phyloP scores from a whole-genome alignment of 2,888 invertebrate genomes.

The Tortrix viridana region DNA sequence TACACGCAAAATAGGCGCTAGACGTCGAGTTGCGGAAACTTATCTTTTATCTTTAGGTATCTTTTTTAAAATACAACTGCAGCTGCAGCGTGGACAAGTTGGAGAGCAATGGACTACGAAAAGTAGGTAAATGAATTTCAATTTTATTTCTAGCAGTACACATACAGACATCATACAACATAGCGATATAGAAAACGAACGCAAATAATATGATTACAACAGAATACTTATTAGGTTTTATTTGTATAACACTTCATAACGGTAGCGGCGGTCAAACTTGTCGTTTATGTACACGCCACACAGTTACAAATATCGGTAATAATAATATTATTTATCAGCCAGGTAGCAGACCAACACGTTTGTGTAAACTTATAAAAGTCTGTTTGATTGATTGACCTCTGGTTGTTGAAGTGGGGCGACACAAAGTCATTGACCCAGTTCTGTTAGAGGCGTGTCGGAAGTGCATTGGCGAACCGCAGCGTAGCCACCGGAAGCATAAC shows the following conservation, averaged over 20 bases:
- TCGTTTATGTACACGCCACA: neutral
- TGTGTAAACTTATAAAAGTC: constrained; percentile 38
- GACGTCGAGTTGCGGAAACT: too few species aligned
- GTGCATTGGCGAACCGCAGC: constrained; percentile 43
- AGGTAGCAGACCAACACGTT: constrained; percentile 21
- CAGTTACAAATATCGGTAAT: neutral
- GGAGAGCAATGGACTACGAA: too few species aligned
- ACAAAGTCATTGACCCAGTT: constrained; percentile 65
- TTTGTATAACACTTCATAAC: neutral
- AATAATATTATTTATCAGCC: neutral
- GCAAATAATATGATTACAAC: too few species aligned
- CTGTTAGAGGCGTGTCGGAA: constrained; percentile 57
- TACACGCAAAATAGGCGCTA: too few species aligned
- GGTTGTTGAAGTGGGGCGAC: constrained; percentile 39
- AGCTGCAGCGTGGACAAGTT: too few species aligned
- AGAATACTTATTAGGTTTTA: too few species aligned
- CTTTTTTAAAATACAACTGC: too few species aligned
- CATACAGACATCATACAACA: too few species aligned
- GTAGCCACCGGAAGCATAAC: constrained; percentile 60
- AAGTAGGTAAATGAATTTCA: too few species aligned
- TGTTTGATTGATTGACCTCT: constrained; percentile 51
- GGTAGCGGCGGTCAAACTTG: neutral
- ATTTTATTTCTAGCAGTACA: too few species aligned
- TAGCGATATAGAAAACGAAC: too few species aligned
- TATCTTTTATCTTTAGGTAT: too few species aligned